Percentiles rank a stretch among this genome's conserved stretches.
Evolutionary conservation across 2,113 vertebrate species (phyloP).

Genomic region (Rhabdomys dilectus): DNA sequence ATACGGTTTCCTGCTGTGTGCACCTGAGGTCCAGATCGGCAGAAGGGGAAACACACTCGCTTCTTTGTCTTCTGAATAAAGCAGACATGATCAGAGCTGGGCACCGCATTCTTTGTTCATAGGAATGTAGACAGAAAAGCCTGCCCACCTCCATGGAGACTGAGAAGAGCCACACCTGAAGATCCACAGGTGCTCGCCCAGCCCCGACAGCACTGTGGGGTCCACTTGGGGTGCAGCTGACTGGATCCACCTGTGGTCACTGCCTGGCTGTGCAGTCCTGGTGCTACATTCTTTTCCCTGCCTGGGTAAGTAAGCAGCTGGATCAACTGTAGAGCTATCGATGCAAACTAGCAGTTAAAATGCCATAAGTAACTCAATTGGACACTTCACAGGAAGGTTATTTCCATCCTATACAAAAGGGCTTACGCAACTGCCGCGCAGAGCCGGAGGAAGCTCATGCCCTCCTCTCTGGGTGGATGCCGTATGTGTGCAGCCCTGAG

Average conservation of each 20-base stretch:
- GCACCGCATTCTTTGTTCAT: rapidly evolving
- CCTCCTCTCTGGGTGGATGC: background rate
- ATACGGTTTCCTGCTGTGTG: rapidly evolving
- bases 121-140: background rate
- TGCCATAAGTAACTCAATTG: constrained; percentile 77
- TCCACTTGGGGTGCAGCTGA: background rate
- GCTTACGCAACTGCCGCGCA: constrained; percentile 61
- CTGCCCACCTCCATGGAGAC: rapidly evolving
- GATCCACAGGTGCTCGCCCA: background rate
- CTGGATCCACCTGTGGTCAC: background rate
- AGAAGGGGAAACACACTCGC: rapidly evolving
- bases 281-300: constrained; percentile 39
- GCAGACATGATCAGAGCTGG: background rate
- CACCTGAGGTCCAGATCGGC: background rate
- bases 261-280: background rate
- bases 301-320: constrained; percentile 30
- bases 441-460: background rate
- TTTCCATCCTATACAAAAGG: constrained; percentile 69
- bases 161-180: too few relatives aligned
- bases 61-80: background rate
- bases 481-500: background rate
- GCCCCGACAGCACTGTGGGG: background rate
- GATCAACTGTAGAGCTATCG: constrained; percentile 58
- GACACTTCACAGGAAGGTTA: constrained; percentile 59
- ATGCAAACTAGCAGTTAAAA: constrained; percentile 72